Evolutionary conservation across 2,113 vertebrate species (phyloP).

Genomic region (Heptranchias perlo): DNA sequence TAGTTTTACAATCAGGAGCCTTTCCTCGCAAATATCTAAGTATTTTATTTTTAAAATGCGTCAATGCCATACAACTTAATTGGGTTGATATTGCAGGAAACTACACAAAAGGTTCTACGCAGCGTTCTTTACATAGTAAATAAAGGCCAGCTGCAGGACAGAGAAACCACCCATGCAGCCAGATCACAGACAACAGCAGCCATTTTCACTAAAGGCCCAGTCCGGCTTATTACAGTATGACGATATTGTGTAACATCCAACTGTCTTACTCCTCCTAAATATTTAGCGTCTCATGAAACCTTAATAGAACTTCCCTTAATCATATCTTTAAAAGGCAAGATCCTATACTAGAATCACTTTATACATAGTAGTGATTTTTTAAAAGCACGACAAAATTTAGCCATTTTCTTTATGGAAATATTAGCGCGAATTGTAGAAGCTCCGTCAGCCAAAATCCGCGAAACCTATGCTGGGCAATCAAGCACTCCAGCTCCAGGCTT

Average conservation of each 20-base stretch:
- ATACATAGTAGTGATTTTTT: background rate
- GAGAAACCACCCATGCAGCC: background rate
- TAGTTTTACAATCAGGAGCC: background rate
- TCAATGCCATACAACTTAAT: background rate
- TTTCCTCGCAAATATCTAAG: background rate
- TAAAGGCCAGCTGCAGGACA: background rate
- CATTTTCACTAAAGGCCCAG: slow-evolving; percentile 15
- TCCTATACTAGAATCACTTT: background rate
- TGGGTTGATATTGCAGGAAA: background rate
- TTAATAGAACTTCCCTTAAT: background rate
- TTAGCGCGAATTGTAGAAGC: background rate
- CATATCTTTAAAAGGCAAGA: background rate
- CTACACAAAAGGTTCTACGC: background rate
- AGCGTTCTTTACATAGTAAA: background rate
- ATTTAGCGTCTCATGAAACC: background rate
- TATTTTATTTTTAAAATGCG: background rate
- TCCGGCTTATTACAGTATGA: background rate
- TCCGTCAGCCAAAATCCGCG: background rate
- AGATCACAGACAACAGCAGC: slow-evolving; percentile 17
- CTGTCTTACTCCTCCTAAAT: background rate
- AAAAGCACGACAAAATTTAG: background rate
- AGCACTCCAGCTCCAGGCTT: slow-evolving; percentile 20
- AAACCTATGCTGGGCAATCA: background rate
- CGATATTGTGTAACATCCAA: background rate
- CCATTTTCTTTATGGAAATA: background rate